Evolutionary conservation across 1,140 invertebrate species (phyloP).

Genomic region (Brachionus angularis): DNA sequence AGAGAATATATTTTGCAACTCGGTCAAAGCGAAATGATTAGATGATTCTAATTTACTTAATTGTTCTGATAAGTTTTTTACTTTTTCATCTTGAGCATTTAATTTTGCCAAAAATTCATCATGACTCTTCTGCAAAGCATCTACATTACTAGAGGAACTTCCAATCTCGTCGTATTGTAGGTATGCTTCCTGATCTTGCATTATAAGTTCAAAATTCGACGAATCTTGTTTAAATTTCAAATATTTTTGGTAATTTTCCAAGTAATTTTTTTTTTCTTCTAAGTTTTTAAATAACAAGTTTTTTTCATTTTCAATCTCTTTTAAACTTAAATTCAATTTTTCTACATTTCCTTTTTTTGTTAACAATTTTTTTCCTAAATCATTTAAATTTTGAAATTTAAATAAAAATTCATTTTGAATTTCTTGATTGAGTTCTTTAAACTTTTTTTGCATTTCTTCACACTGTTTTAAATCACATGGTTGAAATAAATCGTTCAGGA

Average conservation of each 20-base stretch:
- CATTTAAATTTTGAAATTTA: slow-evolving; percentile 61
- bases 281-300: slow-evolving; percentile 48
- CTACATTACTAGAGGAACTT: slow-evolving; percentile 85
- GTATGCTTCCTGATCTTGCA: slow-evolving; percentile 85
- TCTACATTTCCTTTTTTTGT: slow-evolving; percentile 56
- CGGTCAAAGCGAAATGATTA: slow-evolving; percentile 91
- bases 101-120: slow-evolving; percentile 89
- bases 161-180: slow-evolving; percentile 81
- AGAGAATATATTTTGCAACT: slow-evolving; percentile 92
- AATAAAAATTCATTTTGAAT: slow-evolving; percentile 70
- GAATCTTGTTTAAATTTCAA: slow-evolving; percentile 65
- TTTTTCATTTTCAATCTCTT: slow-evolving; percentile 72
- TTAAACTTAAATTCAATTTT: slow-evolving; percentile 65
- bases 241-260: slow-evolving; percentile 12
- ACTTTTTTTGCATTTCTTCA: slow-evolving; percentile 80
- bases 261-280: not conserved
- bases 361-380: slow-evolving; percentile 59
- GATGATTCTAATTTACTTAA: slow-evolving; percentile 74
- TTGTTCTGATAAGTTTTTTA: slow-evolving; percentile 77
- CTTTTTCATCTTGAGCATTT: slow-evolving; percentile 82
- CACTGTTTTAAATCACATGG: slow-evolving; percentile 62
- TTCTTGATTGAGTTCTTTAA: slow-evolving; percentile 82
- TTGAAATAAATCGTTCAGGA: slow-evolving; percentile 66
- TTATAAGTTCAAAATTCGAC: slow-evolving; percentile 91
- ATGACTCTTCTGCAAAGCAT: slow-evolving; percentile 85